Evolutionary conservation across 92 coral and sea anemone species (phyloP).

Genomic region (Parazoanthus atlanticus): DNA sequence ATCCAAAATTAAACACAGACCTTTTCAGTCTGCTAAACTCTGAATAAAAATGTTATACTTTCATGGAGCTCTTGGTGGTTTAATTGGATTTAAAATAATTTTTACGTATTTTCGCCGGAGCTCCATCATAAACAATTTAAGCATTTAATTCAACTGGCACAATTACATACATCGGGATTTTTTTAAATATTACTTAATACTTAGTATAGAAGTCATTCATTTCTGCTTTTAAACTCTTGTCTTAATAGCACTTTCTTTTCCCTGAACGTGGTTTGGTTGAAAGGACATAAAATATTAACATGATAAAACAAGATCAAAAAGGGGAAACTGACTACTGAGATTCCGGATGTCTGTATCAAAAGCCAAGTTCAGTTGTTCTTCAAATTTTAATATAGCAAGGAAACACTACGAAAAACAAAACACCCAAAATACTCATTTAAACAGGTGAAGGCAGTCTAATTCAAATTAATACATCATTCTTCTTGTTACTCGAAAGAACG

Average conservation of each 20-base stretch:
- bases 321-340: slow-evolving; percentile 35
- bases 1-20: background rate
- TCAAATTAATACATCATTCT: background rate
- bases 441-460: background rate
- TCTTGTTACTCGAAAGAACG: slow-evolving; percentile 16
- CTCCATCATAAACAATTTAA: background rate
- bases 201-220: background rate
- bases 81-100: background rate
- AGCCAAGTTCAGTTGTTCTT: slow-evolving; percentile 12
- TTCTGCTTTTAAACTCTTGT: background rate
- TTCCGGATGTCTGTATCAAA: slow-evolving; percentile 2
- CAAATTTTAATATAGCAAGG: background rate
- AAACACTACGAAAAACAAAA: background rate
- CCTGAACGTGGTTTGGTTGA: slow-evolving; percentile 59
- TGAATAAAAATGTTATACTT: background rate
- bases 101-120: background rate
- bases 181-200: background rate
- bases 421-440: background rate
- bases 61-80: background rate
- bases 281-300: slow-evolving; percentile 69
- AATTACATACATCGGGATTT: background rate
- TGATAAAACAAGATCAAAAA: slow-evolving; percentile 37
- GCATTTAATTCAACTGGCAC: background rate
- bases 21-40: background rate
- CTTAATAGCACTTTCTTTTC: background rate